phyloP scores from a whole-genome alignment of 1,140 invertebrate species.

The Colletes gigas region DNA sequence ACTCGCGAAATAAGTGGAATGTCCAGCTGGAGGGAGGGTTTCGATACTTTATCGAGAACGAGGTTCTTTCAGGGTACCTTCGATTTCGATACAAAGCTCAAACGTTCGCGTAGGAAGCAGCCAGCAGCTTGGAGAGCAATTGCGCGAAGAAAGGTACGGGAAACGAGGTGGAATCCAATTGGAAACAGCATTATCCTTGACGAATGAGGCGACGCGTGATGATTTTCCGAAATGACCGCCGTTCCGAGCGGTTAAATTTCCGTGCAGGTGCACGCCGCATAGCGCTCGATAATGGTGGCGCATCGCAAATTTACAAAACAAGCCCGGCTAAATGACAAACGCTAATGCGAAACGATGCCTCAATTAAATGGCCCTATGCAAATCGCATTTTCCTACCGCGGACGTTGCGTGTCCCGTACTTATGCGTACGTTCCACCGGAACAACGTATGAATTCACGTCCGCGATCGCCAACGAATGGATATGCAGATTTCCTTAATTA shows the following conservation, averaged over 20 bases:
- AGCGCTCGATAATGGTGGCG: slow-evolving; percentile 53
- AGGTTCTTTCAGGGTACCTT: background rate
- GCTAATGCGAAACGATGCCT: slow-evolving; percentile 59
- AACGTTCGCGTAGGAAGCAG: background rate
- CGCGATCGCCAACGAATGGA: slow-evolving; percentile 4
- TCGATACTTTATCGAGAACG: background rate
- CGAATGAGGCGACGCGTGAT: background rate
- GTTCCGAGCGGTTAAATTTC: slow-evolving; percentile 6
- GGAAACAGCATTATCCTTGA: background rate
- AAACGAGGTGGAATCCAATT: background rate
- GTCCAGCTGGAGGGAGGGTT: too few relatives aligned
- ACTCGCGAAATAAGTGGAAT: too few relatives aligned
- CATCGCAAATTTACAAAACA: slow-evolving; percentile 59
- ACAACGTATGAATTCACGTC: slow-evolving; percentile 23
- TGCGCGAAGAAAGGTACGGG: background rate
- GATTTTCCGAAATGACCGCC: slow-evolving; percentile 2
- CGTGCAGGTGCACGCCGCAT: slow-evolving; percentile 36
- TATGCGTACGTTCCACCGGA: slow-evolving; percentile 4
- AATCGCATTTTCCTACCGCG: slow-evolving; percentile 48
- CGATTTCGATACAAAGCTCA: background rate
- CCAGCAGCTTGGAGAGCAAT: background rate
- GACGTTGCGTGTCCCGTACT: slow-evolving; percentile 3
- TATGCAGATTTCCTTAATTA: slow-evolving; percentile 39
- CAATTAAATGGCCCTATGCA: slow-evolving; percentile 56
- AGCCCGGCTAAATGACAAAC: slow-evolving; percentile 57